Percentiles rank a stretch among this genome's conserved stretches.
phyloP scores from a whole-genome alignment of 2,113 vertebrate species.

The Rhabdomys dilectus region DNA sequence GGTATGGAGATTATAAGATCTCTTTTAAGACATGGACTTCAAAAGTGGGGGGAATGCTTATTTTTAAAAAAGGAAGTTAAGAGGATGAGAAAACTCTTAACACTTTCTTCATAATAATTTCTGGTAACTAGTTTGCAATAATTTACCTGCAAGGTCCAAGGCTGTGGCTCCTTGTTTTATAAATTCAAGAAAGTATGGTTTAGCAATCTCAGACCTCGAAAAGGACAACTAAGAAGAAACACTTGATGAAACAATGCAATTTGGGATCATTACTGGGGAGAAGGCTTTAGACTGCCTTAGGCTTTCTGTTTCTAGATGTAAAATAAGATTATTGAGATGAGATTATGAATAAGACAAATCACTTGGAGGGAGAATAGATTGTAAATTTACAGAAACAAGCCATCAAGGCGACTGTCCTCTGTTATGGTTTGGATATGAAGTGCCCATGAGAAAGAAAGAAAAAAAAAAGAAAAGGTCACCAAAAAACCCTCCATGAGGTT shows the following conservation, averaged over 20 bases:
- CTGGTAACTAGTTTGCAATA: neutral
- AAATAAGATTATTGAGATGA: constrained; percentile 60
- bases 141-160: neutral
- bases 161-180: neutral
- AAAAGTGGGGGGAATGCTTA: neutral
- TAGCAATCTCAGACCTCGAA: neutral
- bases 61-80: neutral
- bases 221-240: neutral
- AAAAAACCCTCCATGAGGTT: no score
- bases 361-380: neutral
- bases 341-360: constrained; percentile 44
- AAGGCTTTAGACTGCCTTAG: constrained; percentile 46
- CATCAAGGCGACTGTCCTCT: neutral
- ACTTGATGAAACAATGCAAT: constrained; percentile 28
- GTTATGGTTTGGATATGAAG: neutral
- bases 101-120: neutral
- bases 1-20: neutral
- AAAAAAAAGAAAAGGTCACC: no score
- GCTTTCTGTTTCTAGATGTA: constrained; percentile 48
- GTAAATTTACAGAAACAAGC: constrained; percentile 28
- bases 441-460: neutral
- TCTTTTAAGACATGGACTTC: neutral
- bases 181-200: constrained; percentile 35
- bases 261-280: neutral
- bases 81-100: neutral